A percentile compares a stretch with the other conserved stretches of the same genome.
These are phyloP conservation scores for Trachelus tabidus DNA, from an alignment of 2,888 invertebrate species.

Conservation along the genomic window DNA sequence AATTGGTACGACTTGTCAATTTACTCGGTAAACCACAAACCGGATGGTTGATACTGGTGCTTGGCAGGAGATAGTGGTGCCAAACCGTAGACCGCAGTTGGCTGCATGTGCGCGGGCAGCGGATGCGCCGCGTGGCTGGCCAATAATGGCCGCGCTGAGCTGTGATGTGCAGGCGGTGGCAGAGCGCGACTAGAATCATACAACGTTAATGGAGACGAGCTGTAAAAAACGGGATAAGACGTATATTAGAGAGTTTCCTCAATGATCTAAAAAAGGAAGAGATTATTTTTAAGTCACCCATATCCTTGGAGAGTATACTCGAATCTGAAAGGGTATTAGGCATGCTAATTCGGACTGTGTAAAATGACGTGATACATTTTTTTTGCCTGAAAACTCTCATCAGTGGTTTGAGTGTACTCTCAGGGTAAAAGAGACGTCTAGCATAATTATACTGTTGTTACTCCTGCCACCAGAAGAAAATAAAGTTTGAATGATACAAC, in stretches of 20 bases:
- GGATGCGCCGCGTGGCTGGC: conserved; percentile 80
- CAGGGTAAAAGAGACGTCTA: neutral
- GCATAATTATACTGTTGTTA: neutral
- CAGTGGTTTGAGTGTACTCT: neutral
- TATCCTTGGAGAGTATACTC: neutral
- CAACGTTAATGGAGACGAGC: conserved; percentile 65
- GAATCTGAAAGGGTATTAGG: neutral
- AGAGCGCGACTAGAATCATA: conserved; percentile 71
- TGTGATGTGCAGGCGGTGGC: conserved; percentile 88
- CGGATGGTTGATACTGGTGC: conserved; percentile 75
- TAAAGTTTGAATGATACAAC: neutral
- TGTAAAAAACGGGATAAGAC: conserved; percentile 49
- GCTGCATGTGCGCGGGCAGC: conserved; percentile 85
- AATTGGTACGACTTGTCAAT: conserved; percentile 14
- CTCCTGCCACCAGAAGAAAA: neutral
- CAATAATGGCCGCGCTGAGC: conserved; percentile 76
- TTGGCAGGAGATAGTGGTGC: conserved; percentile 79
- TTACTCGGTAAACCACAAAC: conserved; percentile 83
- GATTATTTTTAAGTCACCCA: neutral
- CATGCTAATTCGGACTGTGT: neutral
- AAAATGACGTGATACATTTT: neutral
- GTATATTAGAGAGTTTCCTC: conserved; percentile 47
- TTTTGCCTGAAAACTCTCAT: neutral
- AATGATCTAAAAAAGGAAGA: conserved; percentile 24
- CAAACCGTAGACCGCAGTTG: conserved; percentile 73